phyloP scores from a whole-genome alignment of 2,888 invertebrate species.

The Macrophya annulata region DNA sequence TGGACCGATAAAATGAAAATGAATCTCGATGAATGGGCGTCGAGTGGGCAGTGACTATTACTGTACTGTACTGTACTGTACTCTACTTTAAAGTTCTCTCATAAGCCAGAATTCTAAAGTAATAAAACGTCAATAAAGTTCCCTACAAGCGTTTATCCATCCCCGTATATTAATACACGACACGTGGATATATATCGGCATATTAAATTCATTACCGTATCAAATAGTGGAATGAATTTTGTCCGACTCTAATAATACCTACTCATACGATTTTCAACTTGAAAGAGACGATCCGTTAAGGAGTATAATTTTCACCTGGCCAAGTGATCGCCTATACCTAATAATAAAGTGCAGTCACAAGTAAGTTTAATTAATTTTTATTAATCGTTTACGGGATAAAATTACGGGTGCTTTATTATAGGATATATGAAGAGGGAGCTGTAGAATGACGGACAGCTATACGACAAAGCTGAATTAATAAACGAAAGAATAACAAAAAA shows the following conservation, averaged over 20 bases:
- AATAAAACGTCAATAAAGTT: neutral
- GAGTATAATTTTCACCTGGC: neutral
- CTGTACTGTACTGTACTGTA: neutral
- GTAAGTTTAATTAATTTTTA: conserved; percentile 39
- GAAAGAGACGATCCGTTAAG: neutral
- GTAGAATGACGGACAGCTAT: neutral
- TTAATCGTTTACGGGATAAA: conserved; percentile 6
- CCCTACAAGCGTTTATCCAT: neutral
- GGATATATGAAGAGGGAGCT: neutral
- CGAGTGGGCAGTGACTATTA: neutral
- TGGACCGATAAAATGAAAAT: conserved; percentile 45
- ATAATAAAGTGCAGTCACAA: neutral
- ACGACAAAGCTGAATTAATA: conserved; percentile 48
- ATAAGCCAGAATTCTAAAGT: neutral
- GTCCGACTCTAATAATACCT: neutral
- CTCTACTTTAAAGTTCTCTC: neutral
- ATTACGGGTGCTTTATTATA: neutral
- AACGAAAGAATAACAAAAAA: neutral
- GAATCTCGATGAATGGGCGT: conserved; percentile 31
- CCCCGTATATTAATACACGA: neutral
- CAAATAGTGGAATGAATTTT: neutral
- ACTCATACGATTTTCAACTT: neutral
- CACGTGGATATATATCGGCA: neutral
- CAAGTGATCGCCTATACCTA: neutral
- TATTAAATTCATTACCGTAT: neutral